Evolutionary conservation across 2,113 vertebrate genomes (phyloP).

Genomic region (Alligator mississippiensis): DNA sequence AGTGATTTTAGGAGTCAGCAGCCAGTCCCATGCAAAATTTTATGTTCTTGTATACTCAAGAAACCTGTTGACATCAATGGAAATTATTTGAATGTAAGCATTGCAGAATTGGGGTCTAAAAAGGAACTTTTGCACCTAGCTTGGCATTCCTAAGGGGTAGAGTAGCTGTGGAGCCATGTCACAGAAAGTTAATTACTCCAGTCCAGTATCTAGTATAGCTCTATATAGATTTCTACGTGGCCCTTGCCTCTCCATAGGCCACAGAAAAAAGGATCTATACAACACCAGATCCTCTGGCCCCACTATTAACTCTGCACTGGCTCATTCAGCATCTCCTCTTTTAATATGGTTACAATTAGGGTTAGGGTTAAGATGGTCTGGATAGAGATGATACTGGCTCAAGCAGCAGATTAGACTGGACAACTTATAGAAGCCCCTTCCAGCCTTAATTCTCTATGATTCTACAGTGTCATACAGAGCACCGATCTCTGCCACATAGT

Average conservation of each 20-base stretch:
- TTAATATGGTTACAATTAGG: too few species aligned
- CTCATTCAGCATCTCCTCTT: too few species aligned
- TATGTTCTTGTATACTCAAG: not conserved
- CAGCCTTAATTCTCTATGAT: too few species aligned
- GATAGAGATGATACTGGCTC: too few species aligned
- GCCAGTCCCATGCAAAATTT: too few species aligned
- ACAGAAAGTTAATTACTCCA: not conserved
- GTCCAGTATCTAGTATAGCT: not conserved
- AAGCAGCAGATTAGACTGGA: too few species aligned
- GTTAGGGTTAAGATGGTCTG: too few species aligned
- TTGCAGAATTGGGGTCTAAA: accelerated
- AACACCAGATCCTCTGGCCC: too few species aligned
- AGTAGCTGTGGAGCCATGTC: not conserved
- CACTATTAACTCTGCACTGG: too few species aligned
- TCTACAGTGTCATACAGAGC: not conserved
- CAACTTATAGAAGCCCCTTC: too few species aligned
- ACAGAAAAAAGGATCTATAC: not conserved
- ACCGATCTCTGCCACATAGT: not conserved
- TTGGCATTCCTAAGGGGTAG: not conserved
- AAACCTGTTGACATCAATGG: not conserved
- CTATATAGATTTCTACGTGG: not conserved
- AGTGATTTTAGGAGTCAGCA: not conserved
- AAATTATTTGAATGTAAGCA: not conserved
- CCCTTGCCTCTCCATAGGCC: not conserved
- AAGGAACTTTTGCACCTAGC: not conserved